Base-by-base conservation (phyloP, 2,113 vertebrate genomes). In the Carassius gibelio region DNA sequence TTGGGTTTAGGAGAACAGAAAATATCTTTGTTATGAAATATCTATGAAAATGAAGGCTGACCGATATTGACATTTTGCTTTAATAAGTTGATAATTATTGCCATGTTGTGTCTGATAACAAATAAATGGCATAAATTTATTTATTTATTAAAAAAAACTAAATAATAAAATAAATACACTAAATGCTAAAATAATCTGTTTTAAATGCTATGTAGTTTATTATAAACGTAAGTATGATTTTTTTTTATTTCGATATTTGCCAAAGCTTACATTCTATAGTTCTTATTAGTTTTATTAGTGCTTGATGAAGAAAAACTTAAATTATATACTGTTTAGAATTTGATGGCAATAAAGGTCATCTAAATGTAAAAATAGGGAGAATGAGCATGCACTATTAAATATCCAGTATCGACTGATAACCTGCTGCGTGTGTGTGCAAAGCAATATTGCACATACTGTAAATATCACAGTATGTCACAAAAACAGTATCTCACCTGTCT, bases 401-500 rank as follows among this genome's bases (percentile, higher is more conserved):
- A 52, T 15, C 50, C 50, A 52, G 50, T 52, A 34, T 34, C 2
- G 1, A 38, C 34, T 38, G 1, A 71, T 69, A 69, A 10, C 68
- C 15, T 36, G 68, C 48, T 50, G n/a, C 64, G 84, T 52, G 57
- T 69, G 52, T 52, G 42, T 71, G 26, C 15, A 5, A 34, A 9
- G 38, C 57, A 64, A 61, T 13, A 83, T 7, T 6, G 30, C 13
- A 38, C 26, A 13, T 69, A 50, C 48, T 14, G 48, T 50, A 5
- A 79, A 50, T 52, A 4, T n/a, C n/a, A n/a, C n/a, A n/a, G n/a
- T n/a, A n/a, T n/a, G n/a, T n/a, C n/a, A n/a, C n/a, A n/a, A n/a
- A n/a, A n/a, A n/a, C n/a, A n/a, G n/a, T n/a, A n/a, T 50, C 75
- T 84, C 38, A 89, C 88, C 77, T 85, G 84, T 82, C 77, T 86